Evolutionary conservation across 92 coral and sea anemone genomes (phyloP).

Genomic region (Siderastrea siderea): DNA sequence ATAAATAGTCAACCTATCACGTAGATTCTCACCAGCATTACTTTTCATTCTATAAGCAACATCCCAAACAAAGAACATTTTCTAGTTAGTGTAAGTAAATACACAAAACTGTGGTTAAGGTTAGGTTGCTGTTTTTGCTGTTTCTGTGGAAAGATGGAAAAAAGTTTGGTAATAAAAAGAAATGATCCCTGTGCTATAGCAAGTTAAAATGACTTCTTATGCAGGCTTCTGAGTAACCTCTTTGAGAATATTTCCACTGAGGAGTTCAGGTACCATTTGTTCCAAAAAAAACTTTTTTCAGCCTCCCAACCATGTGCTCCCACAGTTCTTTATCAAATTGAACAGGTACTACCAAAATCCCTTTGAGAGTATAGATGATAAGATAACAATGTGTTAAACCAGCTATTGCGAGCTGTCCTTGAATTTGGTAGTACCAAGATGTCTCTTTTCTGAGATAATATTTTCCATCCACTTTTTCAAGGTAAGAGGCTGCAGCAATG

Average conservation of each 20-base stretch:
- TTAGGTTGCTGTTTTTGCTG: too few relatives aligned
- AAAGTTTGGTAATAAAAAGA: too few relatives aligned
- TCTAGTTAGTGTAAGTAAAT: too few relatives aligned
- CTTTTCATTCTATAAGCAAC: too few relatives aligned
- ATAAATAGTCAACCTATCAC: too few relatives aligned
- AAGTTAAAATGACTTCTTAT: not conserved
- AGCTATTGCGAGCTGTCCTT: slow-evolving; percentile 40
- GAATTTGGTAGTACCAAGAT: slow-evolving; percentile 31
- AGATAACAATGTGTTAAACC: slow-evolving; percentile 26
- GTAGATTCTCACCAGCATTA: too few relatives aligned
- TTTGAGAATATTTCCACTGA: slow-evolving; percentile 1
- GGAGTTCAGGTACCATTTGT: slow-evolving; percentile 24
- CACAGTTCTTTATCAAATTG: slow-evolving; percentile 54
- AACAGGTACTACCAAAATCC: slow-evolving; percentile 40
- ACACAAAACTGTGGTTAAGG: too few relatives aligned
- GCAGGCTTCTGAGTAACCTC: not conserved
- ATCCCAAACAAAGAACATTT: too few relatives aligned
- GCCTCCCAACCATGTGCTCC: slow-evolving; percentile 46
- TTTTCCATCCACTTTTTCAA: slow-evolving; percentile 21
- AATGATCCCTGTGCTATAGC: not conserved
- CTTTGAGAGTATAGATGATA: slow-evolving; percentile 45
- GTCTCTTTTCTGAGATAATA: not conserved
- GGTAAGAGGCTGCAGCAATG: not conserved
- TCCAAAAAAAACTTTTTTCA: slow-evolving; percentile 41
- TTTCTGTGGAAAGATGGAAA: too few relatives aligned